phyloP scores from a whole-genome alignment of 1,140 invertebrate species.

The Trialeurodes vaporariorum region DNA sequence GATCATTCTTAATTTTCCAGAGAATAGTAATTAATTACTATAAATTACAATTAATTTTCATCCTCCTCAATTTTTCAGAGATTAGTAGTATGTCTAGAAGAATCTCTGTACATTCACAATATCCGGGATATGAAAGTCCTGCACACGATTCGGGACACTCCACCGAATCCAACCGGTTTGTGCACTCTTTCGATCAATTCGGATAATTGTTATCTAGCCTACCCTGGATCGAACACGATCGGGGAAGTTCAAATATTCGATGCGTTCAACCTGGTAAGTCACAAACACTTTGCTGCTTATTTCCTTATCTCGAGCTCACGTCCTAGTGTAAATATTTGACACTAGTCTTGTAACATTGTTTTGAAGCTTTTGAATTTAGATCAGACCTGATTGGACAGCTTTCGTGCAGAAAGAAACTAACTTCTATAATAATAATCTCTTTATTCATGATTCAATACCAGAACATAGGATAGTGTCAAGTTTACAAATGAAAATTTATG shows the following conservation, averaged over 20 bases:
- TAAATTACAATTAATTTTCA: conserved; percentile 15
- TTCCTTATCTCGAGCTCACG: too few relatives aligned
- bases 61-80: conserved; percentile 46
- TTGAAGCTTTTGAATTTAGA: too few relatives aligned
- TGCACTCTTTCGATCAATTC: conserved; percentile 77
- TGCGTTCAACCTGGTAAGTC: conserved; percentile 77
- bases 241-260: conserved; percentile 99
- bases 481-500: too few relatives aligned
- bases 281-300: too few relatives aligned
- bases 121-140: conserved; percentile 98
- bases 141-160: conserved; percentile 96
- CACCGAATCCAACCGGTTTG: conserved; percentile 83
- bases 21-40: conserved; percentile 7
- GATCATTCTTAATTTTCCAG: conserved; percentile 4
- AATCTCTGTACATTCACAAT: conserved; percentile 97
- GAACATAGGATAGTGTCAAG: too few relatives aligned
- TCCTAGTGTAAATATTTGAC: too few relatives aligned
- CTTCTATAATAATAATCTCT: too few relatives aligned
- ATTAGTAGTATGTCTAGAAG: conserved; percentile 93
- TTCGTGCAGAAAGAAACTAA: too few relatives aligned
- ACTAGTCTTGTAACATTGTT: too few relatives aligned
- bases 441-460: too few relatives aligned
- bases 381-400: too few relatives aligned
- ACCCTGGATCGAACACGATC: conserved; percentile 85
- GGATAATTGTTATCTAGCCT: conserved; percentile 90